Evolutionary conservation across 2,797 vertebrate genomes (phyloP).

Genomic region (Fringilla coelebs): DNA sequence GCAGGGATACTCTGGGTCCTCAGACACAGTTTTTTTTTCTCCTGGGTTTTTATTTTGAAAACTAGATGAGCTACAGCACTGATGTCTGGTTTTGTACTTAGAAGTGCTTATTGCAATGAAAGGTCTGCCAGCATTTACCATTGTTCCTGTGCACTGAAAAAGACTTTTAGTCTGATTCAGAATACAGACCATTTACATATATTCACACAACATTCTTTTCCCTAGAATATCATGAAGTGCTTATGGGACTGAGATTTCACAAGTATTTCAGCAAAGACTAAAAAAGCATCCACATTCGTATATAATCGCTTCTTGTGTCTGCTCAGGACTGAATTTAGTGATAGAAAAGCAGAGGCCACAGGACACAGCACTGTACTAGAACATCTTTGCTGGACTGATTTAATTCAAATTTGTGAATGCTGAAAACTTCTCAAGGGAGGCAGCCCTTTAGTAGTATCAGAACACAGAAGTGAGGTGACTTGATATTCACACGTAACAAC

Average conservation of each 20-base stretch:
- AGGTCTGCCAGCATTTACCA: not conserved
- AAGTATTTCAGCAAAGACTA: not conserved
- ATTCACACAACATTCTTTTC: not conserved
- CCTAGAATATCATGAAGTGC: not conserved
- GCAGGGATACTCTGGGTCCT: not conserved
- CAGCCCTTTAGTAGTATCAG: not conserved
- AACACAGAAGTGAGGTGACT: not conserved
- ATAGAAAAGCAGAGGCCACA: not conserved
- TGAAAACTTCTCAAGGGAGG: not conserved
- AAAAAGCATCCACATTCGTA: not conserved
- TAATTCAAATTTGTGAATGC: not conserved
- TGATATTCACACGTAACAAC: not conserved
- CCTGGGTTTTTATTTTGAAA: not conserved
- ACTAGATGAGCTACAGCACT: not conserved
- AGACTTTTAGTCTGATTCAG: not conserved
- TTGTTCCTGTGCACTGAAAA: not conserved
- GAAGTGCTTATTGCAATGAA: not conserved
- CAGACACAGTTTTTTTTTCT: not conserved
- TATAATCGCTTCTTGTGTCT: not conserved
- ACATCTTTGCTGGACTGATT: not conserved
- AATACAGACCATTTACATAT: not conserved
- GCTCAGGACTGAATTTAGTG: not conserved
- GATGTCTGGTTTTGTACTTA: not conserved
- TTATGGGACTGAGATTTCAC: not conserved
- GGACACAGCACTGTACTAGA: not conserved